phyloP scores from a whole-genome alignment of 2,888 invertebrate species.

The Hemicrepidius hirtus region DNA sequence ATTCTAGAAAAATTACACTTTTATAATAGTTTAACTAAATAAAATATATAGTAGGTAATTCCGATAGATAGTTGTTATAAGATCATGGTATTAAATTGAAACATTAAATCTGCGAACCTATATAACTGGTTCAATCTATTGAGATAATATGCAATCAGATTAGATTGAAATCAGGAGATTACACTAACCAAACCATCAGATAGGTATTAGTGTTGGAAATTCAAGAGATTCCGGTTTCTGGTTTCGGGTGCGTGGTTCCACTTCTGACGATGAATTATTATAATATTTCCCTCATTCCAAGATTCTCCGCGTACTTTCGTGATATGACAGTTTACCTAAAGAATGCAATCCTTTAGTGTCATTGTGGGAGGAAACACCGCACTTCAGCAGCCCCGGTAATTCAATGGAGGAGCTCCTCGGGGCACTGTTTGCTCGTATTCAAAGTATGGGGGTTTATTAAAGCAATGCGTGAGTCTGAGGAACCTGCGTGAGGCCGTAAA shows the following conservation, averaged over 20 bases:
- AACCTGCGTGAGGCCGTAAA: conserved; percentile 51
- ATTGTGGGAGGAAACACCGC: conserved; percentile 36
- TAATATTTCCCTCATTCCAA: neutral
- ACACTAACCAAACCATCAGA: too few species aligned
- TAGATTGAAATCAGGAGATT: too few species aligned
- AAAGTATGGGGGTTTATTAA: conserved; percentile 53
- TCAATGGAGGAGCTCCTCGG: conserved; percentile 45
- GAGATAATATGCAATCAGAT: too few species aligned
- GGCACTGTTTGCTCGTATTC: conserved; percentile 53
- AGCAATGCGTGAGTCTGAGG: conserved; percentile 51
- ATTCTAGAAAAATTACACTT: too few species aligned
- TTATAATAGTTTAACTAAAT: too few species aligned
- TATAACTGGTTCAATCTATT: too few species aligned
- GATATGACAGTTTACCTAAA: conserved; percentile 40
- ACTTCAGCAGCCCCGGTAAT: conserved; percentile 46
- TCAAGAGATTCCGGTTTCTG: neutral
- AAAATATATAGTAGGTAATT: too few species aligned
- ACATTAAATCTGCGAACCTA: too few species aligned
- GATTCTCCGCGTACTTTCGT: neutral
- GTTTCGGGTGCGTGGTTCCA: neutral
- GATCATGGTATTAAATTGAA: too few species aligned
- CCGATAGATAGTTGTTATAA: too few species aligned
- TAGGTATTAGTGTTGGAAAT: too few species aligned
- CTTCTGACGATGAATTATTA: conserved; percentile 1
- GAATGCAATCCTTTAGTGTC: conserved; percentile 46